Percentiles rank a stretch among this genome's conserved stretches.
phyloP scores from a whole-genome alignment of 1,140 invertebrate genomes.

The Venustaconcha ellipsiformis region DNA sequence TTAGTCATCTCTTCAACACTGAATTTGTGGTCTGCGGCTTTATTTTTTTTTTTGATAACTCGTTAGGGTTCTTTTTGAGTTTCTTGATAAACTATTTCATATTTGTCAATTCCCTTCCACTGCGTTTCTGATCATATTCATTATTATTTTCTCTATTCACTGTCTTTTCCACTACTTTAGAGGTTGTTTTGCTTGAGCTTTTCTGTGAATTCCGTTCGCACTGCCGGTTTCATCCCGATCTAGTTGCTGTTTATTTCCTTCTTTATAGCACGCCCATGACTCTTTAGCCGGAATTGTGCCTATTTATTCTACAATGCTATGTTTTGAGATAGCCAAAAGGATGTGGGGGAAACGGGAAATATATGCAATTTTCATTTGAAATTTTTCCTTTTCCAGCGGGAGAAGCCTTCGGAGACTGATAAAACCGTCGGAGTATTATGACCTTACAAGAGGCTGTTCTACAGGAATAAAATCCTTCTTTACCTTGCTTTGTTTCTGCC shows the following conservation, averaged over 20 bases:
- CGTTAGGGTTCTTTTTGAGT: neutral
- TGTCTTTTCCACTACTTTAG: neutral
- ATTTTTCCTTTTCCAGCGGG: neutral
- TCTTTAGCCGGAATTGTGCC: constrained; percentile 5
- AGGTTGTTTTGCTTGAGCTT: neutral
- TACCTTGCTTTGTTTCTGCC: neutral
- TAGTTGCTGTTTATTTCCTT: constrained; percentile 9
- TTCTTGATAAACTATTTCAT: constrained; percentile 1
- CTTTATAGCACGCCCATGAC: constrained; percentile 3
- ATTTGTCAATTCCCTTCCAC: constrained; percentile 5
- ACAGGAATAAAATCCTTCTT: neutral
- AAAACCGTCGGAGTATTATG: neutral
- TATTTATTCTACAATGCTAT: neutral
- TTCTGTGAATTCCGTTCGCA: neutral
- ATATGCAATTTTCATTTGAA: constrained; percentile 3
- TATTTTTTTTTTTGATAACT: neutral
- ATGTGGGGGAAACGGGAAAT: neutral
- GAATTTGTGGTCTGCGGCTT: constrained; percentile 9
- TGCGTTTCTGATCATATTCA: constrained; percentile 4
- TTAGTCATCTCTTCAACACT: constrained; percentile 14
- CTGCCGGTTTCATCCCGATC: neutral
- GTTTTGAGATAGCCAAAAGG: neutral
- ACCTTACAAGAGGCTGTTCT: neutral
- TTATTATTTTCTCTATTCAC: neutral
- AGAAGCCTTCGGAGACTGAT: neutral